phyloP scores from a whole-genome alignment of 2,888 invertebrate genomes.

The Liodrosophila aerea region DNA sequence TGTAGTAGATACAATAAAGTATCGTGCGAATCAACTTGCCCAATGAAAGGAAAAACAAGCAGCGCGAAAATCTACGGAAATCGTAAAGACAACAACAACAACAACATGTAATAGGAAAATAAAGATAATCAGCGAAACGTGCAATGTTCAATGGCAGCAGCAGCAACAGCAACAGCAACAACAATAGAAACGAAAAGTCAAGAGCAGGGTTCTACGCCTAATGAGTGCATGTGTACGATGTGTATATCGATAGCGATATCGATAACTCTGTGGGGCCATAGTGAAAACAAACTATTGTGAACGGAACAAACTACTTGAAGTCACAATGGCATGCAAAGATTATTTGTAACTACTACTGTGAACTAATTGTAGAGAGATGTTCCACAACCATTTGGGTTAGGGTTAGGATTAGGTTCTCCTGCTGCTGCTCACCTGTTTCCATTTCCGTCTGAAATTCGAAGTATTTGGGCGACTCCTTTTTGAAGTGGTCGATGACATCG shows the following conservation, averaged over 20 bases:
- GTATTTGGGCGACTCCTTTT: constrained; percentile 80
- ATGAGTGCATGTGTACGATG: background rate
- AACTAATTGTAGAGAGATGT: no score
- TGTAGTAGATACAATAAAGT: background rate
- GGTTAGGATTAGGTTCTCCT: no score
- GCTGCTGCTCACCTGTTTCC: constrained; percentile 77
- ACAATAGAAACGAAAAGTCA: constrained; percentile 9
- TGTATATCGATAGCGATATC: background rate
- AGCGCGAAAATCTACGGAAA: constrained; percentile 40
- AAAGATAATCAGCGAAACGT: constrained; percentile 20
- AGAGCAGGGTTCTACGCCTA: constrained; percentile 23
- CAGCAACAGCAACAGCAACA: no score
- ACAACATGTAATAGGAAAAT: background rate
- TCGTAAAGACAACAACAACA: constrained; percentile 16
- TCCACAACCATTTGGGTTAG: no score
- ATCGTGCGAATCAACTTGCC: constrained; percentile 35
- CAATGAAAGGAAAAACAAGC: constrained; percentile 48
- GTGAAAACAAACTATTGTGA: no score
- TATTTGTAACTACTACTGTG: no score
- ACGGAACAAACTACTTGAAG: no score
- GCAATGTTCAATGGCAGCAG: constrained; percentile 28
- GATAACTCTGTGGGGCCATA: background rate
- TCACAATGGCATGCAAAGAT: no score
- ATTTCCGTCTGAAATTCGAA: constrained; percentile 78
- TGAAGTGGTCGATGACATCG: constrained; percentile 81